Base-by-base conservation (phyloP, 1,140 invertebrate species). In the Drosophila micromelanica region DNA sequence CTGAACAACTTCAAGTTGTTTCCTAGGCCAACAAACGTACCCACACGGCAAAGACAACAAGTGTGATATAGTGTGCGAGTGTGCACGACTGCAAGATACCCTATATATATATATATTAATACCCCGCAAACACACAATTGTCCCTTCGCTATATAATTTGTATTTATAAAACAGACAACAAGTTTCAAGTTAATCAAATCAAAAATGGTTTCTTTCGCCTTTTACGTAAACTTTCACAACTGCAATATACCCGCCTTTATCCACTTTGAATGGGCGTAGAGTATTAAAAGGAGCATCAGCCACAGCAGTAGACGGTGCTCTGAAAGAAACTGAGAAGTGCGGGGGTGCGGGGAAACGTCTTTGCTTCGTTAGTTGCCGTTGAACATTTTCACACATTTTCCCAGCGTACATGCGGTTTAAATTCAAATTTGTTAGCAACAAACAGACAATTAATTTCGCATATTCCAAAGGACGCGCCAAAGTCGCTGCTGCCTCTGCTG, bases 381-480 rank as follows among this genome's bases (percentile, higher is more conserved):
- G 43, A 46, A 35, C 60, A 67, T 65, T 51, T 65, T 63, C 57
- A 68, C 69, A 60, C 69, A 76, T 57, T 62, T 60, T 40, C 46
- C 55, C 59, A 64, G 51, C 54, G 61, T 82, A 65, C 71, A 78
- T 87, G 84, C 79, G 84, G 84, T 89, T 89, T 84, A 87, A 87
- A 89, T 89, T 89, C 85, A 89, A 89, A 89, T 89, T 89, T 90
- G 80, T 87, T 89, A 72, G 84, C 84, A 87, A 87, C 84, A 89
- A 89, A 84, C 80, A 80, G 79, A 89, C 84, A 89, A 89, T 89
- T 89, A 89, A 89, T 89, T 89, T 89, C 79, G 84, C 84, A 89
- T 89, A 87, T 89, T 73, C 69, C 65, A 72, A 45, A 81, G 73
- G 70, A 86, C 75, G 81, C 76, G 81, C 75, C 49, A 63, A 63